Percentiles rank a stretch among this genome's conserved stretches.
phyloP scores from a whole-genome alignment of 2,888 invertebrate species.

The Apotomis betuletana region DNA sequence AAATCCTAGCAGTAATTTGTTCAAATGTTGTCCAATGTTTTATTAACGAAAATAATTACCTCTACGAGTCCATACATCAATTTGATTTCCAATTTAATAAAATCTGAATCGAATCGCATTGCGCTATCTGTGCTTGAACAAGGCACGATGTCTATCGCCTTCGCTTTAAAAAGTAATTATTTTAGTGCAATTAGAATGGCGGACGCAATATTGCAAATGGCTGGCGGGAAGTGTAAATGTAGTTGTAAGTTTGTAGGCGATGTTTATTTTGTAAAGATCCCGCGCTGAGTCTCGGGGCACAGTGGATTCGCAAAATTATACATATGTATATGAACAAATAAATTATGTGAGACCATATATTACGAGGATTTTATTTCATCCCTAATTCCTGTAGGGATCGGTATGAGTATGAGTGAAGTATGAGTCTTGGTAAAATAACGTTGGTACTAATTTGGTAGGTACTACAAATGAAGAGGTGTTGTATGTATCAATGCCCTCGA shows the following conservation, averaged over 20 bases:
- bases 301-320: slow-evolving; percentile 83
- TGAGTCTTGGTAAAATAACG: no score
- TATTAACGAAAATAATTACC: slow-evolving; percentile 14
- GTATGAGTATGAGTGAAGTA: no score
- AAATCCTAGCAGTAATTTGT: slow-evolving; percentile 21
- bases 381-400: background rate
- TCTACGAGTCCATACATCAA: background rate
- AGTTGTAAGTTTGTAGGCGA: slow-evolving; percentile 74
- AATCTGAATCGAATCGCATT: slow-evolving; percentile 13
- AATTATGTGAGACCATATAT: slow-evolving; percentile 82
- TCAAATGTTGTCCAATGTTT: slow-evolving; percentile 18
- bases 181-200: slow-evolving; percentile 76
- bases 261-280: slow-evolving; percentile 78
- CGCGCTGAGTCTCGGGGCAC: slow-evolving; percentile 80
- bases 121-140: slow-evolving; percentile 42
- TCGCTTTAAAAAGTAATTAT: slow-evolving; percentile 65
- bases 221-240: slow-evolving; percentile 69
- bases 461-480: no score
- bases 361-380: slow-evolving; percentile 48
- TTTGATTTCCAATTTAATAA: slow-evolving; percentile 7
- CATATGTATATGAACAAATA: slow-evolving; percentile 84
- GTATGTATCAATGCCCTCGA: no score
- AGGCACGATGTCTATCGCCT: slow-evolving; percentile 50
- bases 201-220: slow-evolving; percentile 60
- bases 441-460: no score